Evolutionary conservation across 2,888 invertebrate species (phyloP), one percentile per base, ranked within the genome.

Genomic region (Blomia tropicalis): DNA sequence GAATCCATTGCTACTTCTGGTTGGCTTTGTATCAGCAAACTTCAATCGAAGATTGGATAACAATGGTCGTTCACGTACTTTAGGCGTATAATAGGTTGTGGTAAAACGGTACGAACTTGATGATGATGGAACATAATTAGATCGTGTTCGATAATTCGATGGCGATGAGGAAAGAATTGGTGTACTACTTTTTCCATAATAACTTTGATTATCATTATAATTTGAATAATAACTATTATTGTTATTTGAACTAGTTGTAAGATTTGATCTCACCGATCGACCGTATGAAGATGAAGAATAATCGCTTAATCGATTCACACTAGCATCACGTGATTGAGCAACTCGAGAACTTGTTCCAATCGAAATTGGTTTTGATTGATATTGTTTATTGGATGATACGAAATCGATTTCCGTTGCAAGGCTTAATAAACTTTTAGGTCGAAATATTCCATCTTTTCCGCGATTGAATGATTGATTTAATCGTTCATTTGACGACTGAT

Each of bases 381-480:
- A 56, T 19, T 2, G 14, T 4, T 4, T 4, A 31, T 54, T 27
- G 2, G 31, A 36, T 32, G 32, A 32, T 19, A 19, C 36, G 23
- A 32, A 56, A 25, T 56, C 56, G 23, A 56, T 56, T 25, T 56
- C 56, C 2, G 56, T 56, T 2, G 56, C 56, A 2, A 56, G 29
- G 11, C 25, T 27, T 11, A 56, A 22, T 22, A 56, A 19, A 56
- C 56, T 56, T 36, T 56, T 56, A 14, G 56, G 56, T 4, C 56
- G 56, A 36, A 56, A 56, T 19, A 56, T 56, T 14, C 56, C 56
- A 56, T 56, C 56, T 31, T 56, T 56, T 2, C 56, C 56, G 23
- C 56, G 56, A 36, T 56, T 56, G 25, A 56, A 56, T 19, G 56
- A 29, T 31, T 11, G 11, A 25, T 56, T 56, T 11, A 56, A 25